These are phyloP conservation scores for Heterochromis multidens DNA, from an alignment of 2,113 vertebrate genomes.

Conservation along the genomic window DNA sequence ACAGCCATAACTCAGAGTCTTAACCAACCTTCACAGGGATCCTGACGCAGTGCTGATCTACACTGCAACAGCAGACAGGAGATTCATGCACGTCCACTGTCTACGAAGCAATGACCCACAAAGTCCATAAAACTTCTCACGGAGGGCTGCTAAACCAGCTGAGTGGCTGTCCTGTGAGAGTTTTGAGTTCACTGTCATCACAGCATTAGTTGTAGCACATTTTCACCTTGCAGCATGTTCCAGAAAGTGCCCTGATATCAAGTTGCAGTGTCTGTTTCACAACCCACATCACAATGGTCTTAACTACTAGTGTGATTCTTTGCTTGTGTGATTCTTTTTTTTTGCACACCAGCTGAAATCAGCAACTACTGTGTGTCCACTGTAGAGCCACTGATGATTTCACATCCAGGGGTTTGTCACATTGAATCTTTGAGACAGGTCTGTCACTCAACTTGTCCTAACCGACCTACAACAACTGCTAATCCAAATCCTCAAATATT, in stretches of 20 bases:
- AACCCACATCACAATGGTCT: not conserved
- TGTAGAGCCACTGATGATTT: too few relatives aligned
- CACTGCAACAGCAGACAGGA: not conserved
- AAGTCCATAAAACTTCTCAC: conserved; percentile 21
- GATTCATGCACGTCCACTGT: conserved; percentile 24
- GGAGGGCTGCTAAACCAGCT: not conserved
- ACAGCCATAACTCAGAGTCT: conserved; percentile 34
- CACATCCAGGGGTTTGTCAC: too few relatives aligned
- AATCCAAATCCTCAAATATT: not conserved
- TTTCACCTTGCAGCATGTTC: not conserved
- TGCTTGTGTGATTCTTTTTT: not conserved
- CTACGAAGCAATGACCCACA: conserved; percentile 7
- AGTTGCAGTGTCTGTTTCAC: not conserved
- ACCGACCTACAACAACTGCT: not conserved
- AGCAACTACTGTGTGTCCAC: too few relatives aligned
- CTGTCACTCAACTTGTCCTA: not conserved
- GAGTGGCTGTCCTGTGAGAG: not conserved
- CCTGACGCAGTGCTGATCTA: conserved; percentile 22
- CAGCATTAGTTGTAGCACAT: not conserved
- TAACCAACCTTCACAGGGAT: conserved; percentile 19
- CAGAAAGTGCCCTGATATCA: not conserved
- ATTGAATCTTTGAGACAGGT: not conserved
- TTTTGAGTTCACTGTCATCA: not conserved
- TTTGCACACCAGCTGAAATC: not conserved
- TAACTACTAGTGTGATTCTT: not conserved